Evolutionary conservation across 2,113 vertebrate genomes (phyloP).

Genomic region (Ceuthmochares aereus): DNA sequence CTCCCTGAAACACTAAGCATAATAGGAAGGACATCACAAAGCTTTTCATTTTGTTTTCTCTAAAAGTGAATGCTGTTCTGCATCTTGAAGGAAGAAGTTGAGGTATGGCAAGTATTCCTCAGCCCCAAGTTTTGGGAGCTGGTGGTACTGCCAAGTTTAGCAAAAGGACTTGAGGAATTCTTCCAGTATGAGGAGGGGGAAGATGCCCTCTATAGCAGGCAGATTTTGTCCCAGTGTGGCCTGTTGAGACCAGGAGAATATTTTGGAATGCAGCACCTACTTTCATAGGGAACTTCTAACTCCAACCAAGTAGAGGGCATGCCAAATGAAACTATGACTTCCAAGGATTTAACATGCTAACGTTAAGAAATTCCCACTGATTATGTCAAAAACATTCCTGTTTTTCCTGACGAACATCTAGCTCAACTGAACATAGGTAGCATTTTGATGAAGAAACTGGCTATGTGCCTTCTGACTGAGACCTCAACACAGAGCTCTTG

Average conservation of each 20-base stretch:
- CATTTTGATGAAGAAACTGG: not conserved
- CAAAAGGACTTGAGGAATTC: not conserved
- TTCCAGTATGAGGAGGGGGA: not conserved
- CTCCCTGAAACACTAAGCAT: not conserved
- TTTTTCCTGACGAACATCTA: not conserved
- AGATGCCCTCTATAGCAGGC: accelerated
- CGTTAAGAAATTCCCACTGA: not conserved
- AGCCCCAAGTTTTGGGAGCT: accelerated
- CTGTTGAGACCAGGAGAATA: not conserved
- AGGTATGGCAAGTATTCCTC: not conserved
- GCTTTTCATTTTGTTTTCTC: not conserved
- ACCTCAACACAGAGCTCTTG: not conserved
- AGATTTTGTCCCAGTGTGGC: not conserved
- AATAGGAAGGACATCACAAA: not conserved
- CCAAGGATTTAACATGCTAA: not conserved
- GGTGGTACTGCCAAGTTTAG: not conserved
- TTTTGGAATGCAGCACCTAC: not conserved
- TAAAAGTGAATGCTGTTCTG: not conserved
- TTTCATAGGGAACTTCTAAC: not conserved
- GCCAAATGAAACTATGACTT: not conserved
- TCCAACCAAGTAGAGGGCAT: not conserved
- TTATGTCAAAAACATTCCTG: accelerated
- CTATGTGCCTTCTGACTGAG: not conserved
- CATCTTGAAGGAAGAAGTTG: not conserved
- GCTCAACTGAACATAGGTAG: not conserved